phyloP scores from a whole-genome alignment of 2,113 vertebrate genomes.

The Hiodon tergisus region DNA sequence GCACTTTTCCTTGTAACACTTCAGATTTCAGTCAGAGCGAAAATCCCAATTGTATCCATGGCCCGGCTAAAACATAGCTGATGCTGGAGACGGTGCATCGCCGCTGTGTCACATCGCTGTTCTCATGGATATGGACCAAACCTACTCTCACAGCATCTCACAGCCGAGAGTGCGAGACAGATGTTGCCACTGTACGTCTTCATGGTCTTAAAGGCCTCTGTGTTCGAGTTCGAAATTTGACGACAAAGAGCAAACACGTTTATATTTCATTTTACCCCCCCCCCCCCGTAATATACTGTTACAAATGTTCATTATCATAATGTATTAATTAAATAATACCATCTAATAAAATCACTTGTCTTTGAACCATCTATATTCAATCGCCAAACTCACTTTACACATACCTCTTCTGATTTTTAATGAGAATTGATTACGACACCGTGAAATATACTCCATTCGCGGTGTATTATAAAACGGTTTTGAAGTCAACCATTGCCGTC shows the following conservation, averaged over 20 bases:
- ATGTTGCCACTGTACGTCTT: slow-evolving; percentile 50
- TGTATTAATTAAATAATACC: too few species aligned
- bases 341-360: too few species aligned
- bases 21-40: slow-evolving; percentile 27
- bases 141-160: slow-evolving; percentile 49
- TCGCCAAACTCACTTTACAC: too few species aligned
- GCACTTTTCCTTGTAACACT: slow-evolving; percentile 64
- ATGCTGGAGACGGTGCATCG: neutral
- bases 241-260: neutral
- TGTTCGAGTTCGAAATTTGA: slow-evolving; percentile 14
- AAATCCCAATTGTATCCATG: slow-evolving; percentile 17
- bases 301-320: too few species aligned
- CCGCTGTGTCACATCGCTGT: slow-evolving; percentile 20
- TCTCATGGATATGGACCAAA: slow-evolving; percentile 46
- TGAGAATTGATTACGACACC: too few species aligned
- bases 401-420: too few species aligned
- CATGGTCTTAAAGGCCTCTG: slow-evolving; percentile 58
- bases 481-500: too few species aligned
- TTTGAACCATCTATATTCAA: too few species aligned
- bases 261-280: neutral
- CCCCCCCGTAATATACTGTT: neutral
- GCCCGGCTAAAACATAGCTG: slow-evolving; percentile 3
- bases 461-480: too few species aligned
- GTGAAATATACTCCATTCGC: too few species aligned
- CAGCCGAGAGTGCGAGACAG: slow-evolving; percentile 63